Conservation (phyloP, 2,888 invertebrate species). For the Drosophila rellima region DNA sequence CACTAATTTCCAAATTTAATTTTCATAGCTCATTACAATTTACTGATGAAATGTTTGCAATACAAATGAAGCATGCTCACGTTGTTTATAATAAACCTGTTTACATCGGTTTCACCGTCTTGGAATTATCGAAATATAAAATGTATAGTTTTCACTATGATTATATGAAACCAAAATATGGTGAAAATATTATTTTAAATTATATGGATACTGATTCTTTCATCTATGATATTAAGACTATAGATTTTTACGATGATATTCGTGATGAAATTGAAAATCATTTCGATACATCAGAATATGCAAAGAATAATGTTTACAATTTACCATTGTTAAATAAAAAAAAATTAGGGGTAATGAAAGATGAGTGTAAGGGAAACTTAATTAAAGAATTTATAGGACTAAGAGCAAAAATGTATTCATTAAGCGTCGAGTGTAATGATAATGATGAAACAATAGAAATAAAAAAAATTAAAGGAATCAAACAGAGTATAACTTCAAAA, state of each 20-base stretch:
- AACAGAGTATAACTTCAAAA: too few species aligned
- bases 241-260: slow-evolving; percentile 35
- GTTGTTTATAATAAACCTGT: slow-evolving; percentile 38
- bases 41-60: slow-evolving; percentile 22
- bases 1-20: slow-evolving; percentile 34
- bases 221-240: slow-evolving; percentile 32
- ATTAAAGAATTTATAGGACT: too few species aligned
- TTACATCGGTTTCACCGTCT: slow-evolving; percentile 38
- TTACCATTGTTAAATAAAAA: too few species aligned
- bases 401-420: too few species aligned
- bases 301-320: too few species aligned
- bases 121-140: slow-evolving; percentile 43
- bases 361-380: too few species aligned
- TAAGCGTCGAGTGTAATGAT: too few species aligned
- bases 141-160: slow-evolving; percentile 48
- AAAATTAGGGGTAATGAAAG: too few species aligned
- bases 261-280: slow-evolving; percentile 24
- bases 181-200: slow-evolving; percentile 20
- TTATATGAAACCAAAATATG: slow-evolving; percentile 38
- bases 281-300: slow-evolving; percentile 59
- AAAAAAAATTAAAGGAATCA: too few species aligned
- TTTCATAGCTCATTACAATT: slow-evolving; percentile 26
- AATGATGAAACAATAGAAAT: too few species aligned
- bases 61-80: slow-evolving; percentile 19
- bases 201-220: slow-evolving; percentile 35